phyloP scores from a whole-genome alignment of 2,888 invertebrate species.

The Ypsolopha sequella region DNA sequence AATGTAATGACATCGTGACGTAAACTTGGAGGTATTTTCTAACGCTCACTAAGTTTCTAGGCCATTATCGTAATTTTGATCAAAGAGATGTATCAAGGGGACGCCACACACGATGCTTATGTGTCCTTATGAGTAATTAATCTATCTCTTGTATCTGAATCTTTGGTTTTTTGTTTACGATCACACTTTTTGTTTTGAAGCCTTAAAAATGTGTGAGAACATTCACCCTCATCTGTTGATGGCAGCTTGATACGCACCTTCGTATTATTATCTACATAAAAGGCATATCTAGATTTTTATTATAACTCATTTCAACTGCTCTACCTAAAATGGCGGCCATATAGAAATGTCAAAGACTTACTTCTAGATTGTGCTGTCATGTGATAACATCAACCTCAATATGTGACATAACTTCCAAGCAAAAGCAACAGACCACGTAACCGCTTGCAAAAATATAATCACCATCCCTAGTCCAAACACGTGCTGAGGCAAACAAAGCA shows the following conservation, averaged over 20 bases:
- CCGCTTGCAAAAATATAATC: conserved; percentile 26
- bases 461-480: conserved; percentile 56
- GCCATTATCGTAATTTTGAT: conserved; percentile 57
- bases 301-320: too few species aligned
- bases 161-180: background rate
- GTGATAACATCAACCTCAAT: background rate
- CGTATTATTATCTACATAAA: too few species aligned
- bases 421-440: background rate
- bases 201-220: too few species aligned
- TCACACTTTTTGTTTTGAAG: background rate
- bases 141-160: conserved; percentile 15
- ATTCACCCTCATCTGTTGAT: too few species aligned
- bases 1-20: conserved; percentile 41
- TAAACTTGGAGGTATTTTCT: conserved; percentile 48
- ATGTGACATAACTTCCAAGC: background rate
- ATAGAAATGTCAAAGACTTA: background rate
- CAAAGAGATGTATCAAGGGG: conserved; percentile 45
- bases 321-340: too few species aligned
- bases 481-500: conserved; percentile 35
- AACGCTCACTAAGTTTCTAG: conserved; percentile 39
- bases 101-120: conserved; percentile 55
- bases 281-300: too few species aligned
- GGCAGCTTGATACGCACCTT: too few species aligned
- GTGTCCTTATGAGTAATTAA: conserved; percentile 51
- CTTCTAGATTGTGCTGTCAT: background rate